Base-by-base conservation (phyloP, 2,797 vertebrate genomes). In the Distichodus sexfasciatus region DNA sequence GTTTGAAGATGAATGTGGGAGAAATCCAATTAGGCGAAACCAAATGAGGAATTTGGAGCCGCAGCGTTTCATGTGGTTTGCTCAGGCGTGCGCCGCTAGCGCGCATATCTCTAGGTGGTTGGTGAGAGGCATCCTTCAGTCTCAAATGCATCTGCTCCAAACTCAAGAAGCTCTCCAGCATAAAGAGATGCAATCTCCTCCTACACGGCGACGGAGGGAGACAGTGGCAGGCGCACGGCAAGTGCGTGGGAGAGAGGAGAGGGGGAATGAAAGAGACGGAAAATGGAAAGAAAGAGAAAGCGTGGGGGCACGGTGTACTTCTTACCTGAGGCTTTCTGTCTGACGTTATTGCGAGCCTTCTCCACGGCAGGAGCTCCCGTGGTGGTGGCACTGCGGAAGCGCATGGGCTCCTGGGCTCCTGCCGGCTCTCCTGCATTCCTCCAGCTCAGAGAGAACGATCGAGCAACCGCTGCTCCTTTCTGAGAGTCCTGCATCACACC, bases 401-500 rank as follows among this genome's bases (percentile, higher is more conserved):
- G 91, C 96, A 98, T 97, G 0, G 96, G 97, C 77, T 98, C 96
- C 48, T 92, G 90, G 70, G 87, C 79, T 23, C 82, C 85, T 1
- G 79, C 73, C 48, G 85, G 84, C 41, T 97, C 95, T 14, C 91
- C 94, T 19, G 96, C 93, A 80, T 91, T 95, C 66, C 92, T 93
- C 96, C 95, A 97, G 78, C 95, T 98, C 71, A 99, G 85, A 24
- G 97, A 99, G 87, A 98, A 98, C 4, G 95, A 94, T 19, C 96
- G 93, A 1, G 94, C 92, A n/a, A 95, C 93, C 0, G 92, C 87
- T 46, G 91, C 85, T 26, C 90, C 87, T 81, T 96, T 98, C 77
- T 94, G 95, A 75, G 92, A 87, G 81, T 97, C 96, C 55, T 89
- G 87, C 83, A 89, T 68, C 54, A 90, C 92, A 61, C 96, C 97